Conservation (phyloP, 2,888 invertebrate genomes). For the Eupeodes latifasciatus region DNA sequence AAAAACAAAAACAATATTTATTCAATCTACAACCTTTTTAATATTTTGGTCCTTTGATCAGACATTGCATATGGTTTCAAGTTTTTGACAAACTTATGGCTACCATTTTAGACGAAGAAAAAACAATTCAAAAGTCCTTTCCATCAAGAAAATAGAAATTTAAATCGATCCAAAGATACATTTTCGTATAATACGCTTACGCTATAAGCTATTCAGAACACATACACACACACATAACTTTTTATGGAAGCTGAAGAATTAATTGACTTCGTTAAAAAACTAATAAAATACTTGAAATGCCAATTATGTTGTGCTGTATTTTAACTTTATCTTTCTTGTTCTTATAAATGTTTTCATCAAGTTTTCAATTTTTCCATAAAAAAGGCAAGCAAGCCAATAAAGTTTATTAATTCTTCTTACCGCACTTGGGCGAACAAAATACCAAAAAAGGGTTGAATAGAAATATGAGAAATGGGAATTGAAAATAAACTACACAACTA, state of each 20-base stretch:
- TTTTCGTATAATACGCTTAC: neutral
- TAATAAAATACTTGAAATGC: slow-evolving; percentile 56
- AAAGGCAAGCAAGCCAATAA: slow-evolving; percentile 47
- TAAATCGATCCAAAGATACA: slow-evolving; percentile 21
- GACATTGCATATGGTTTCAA: neutral
- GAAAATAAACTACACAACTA: neutral
- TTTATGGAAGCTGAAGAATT: slow-evolving; percentile 43
- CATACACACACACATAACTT: neutral
- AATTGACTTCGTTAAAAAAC: slow-evolving; percentile 67
- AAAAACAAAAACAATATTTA: no score
- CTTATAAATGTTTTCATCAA: slow-evolving; percentile 20
- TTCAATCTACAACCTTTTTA: neutral
- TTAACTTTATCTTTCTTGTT: slow-evolving; percentile 37
- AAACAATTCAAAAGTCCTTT: slow-evolving; percentile 2
- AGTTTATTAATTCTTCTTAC: slow-evolving; percentile 58
- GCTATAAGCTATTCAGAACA: neutral
- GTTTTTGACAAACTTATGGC: neutral
- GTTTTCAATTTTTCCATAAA: slow-evolving; percentile 11
- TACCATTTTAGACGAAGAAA: neutral
- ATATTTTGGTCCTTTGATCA: neutral
- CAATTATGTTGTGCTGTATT: slow-evolving; percentile 36
- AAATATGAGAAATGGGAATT: neutral
- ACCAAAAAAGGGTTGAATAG: slow-evolving; percentile 21
- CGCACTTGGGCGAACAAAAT: slow-evolving; percentile 1
- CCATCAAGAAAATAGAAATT: slow-evolving; percentile 7